Conservation (phyloP, 2,888 invertebrate species). For the Incurvaria masculella region DNA sequence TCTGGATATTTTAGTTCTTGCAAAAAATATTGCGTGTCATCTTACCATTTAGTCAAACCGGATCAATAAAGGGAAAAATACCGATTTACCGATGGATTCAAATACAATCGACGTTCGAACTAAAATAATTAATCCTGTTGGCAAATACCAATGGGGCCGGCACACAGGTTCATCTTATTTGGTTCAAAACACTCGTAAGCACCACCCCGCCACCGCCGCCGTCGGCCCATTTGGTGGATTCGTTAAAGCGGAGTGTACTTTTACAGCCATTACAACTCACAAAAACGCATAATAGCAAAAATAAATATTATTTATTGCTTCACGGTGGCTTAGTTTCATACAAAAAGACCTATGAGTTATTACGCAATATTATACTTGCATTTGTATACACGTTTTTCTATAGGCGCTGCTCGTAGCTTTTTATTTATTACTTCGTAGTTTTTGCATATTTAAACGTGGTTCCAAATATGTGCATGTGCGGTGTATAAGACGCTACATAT, state of each 20-base stretch:
- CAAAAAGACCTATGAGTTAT: slow-evolving; percentile 55
- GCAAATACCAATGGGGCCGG: no score
- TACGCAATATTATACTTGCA: slow-evolving; percentile 48
- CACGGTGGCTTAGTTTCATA: slow-evolving; percentile 54
- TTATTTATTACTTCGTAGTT: slow-evolving; percentile 40
- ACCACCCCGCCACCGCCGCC: no score
- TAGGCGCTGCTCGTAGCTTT: slow-evolving; percentile 29
- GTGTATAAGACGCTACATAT: no score
- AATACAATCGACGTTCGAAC: no score
- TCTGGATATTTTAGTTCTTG: no score
- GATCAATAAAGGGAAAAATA: no score
- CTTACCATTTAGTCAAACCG: no score
- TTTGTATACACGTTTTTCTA: slow-evolving; percentile 47
- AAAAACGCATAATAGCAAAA: slow-evolving; percentile 56
- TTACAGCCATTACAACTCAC: slow-evolving; percentile 50
- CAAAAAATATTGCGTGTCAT: no score
- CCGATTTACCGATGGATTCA: no score
- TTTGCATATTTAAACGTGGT: neutral
- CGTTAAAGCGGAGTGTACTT: slow-evolving; percentile 21
- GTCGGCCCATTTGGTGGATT: neutral
- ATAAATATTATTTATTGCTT: slow-evolving; percentile 57
- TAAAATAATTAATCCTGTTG: no score
- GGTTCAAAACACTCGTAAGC: neutral
- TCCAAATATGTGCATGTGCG: no score
- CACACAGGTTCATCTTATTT: no score